A percentile compares a stretch with the other conserved stretches of the same genome.
These are phyloP conservation scores for Sorex araneus DNA, from an alignment of 2,113 vertebrate species.

Conservation along the genomic window DNA sequence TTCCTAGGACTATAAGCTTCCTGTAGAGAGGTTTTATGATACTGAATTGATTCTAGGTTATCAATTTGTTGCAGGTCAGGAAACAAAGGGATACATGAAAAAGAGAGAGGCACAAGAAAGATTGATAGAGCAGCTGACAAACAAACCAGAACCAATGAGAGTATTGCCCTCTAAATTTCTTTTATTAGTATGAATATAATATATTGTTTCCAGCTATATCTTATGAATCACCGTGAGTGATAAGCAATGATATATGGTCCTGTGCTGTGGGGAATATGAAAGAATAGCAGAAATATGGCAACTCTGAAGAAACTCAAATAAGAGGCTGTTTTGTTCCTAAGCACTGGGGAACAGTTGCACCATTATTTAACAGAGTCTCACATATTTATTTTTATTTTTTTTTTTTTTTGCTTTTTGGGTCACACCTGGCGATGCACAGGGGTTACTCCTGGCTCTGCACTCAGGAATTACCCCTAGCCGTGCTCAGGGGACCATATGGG, in stretches of 20 bases:
- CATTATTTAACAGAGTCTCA: not conserved
- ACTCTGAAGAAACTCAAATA: conserved; percentile 34
- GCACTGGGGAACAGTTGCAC: not conserved
- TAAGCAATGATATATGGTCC: not conserved
- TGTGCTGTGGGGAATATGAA: not conserved
- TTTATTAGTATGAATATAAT: not conserved
- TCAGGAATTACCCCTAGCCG: too few relatives aligned
- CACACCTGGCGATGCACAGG: too few relatives aligned
- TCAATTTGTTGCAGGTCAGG: conserved; percentile 5
- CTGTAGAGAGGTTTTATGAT: not conserved
- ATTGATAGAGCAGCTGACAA: not conserved
- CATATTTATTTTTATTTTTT: too few relatives aligned
- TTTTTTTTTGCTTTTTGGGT: too few relatives aligned
- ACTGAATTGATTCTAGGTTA: not conserved
- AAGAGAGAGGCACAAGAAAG: not conserved
- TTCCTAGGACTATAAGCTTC: not conserved
- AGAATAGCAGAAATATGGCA: conserved; percentile 18
- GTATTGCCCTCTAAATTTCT: not conserved
- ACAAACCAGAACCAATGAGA: not conserved
- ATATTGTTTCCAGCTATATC: not conserved
- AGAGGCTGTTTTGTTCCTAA: conserved; percentile 1
- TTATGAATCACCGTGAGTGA: not conserved
- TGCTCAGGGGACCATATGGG: too few relatives aligned
- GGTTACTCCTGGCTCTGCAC: too few relatives aligned
- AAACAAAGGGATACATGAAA: not conserved